Percentiles rank a stretch among this genome's conserved stretches.
phyloP scores from a whole-genome alignment of 2,888 invertebrate genomes.

The Trichogramma evanescens region DNA sequence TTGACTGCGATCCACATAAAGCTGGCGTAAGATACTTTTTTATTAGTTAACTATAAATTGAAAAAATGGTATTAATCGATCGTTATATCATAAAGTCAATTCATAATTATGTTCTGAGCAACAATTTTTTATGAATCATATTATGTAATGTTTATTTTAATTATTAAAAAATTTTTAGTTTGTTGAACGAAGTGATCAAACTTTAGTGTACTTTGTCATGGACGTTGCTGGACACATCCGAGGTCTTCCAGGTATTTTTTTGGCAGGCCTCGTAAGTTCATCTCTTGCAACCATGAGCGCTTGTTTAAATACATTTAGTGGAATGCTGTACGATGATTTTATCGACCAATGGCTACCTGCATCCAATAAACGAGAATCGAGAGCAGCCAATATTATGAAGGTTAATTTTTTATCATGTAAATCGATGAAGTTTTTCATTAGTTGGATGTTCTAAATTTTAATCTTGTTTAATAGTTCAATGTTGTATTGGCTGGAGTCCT shows the following conservation, averaged over 20 bases:
- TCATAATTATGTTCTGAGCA: background rate
- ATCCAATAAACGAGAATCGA: constrained; percentile 48
- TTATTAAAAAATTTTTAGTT: constrained; percentile 20
- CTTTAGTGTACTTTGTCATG: constrained; percentile 67
- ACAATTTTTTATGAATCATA: constrained; percentile 22
- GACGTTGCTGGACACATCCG: constrained; percentile 59
- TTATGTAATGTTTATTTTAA: background rate
- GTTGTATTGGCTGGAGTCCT: constrained; percentile 52
- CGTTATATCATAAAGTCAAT: too few species aligned
- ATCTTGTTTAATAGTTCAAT: constrained; percentile 40
- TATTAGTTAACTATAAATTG: background rate
- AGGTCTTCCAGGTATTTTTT: constrained; percentile 69
- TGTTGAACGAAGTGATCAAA: constrained; percentile 48
- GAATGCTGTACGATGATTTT: constrained; percentile 62
- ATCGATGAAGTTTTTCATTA: background rate
- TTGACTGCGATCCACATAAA: constrained; percentile 59
- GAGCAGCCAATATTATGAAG: constrained; percentile 57
- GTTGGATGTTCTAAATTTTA: background rate
- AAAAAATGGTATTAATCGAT: background rate
- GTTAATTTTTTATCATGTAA: constrained; percentile 27
- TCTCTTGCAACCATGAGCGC: constrained; percentile 63
- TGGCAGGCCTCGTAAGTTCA: constrained; percentile 68
- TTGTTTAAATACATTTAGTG: constrained; percentile 56
- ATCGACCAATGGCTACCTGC: constrained; percentile 53
- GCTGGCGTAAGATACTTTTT: constrained; percentile 42